Base-by-base conservation (phyloP, 2,888 invertebrate species). In the Choreutis nemorana region DNA sequence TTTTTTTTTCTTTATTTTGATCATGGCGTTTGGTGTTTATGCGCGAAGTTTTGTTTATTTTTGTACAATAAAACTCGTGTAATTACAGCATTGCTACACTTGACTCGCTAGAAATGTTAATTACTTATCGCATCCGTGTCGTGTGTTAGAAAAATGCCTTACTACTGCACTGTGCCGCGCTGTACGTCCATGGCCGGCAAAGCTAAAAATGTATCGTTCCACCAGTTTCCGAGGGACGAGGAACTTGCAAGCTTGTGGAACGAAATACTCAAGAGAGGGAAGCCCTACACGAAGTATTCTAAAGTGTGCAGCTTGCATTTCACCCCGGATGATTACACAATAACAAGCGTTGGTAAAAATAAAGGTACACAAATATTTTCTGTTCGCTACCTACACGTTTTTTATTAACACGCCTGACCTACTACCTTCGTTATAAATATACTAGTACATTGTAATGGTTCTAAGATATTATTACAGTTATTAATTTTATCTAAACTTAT, bases 121-220 rank as follows among this genome's bases (percentile, higher is more conserved):
- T 14, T 34, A 59, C 55, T 44, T 54, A 66, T 66, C 64, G 47
- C 54, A 56, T n/a, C n/a, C n/a, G n/a, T n/a, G n/a, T n/a, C n/a
- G 38, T 42, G 32, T 43, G 42, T 37, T 58, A 54, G 42, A 48
- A 75, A 58, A 42, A 79, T 79, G 79, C 77, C 77, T 41, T 79
- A 79, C 49, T 79, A 79, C 44, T 79, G 79, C 42, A 79, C 79
- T 7, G 79, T 79, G 40, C 79, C 79, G 35, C 68, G 68, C 28
- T 79, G 79, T 44, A 79, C 79, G 0, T 79, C 79, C 1, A 70
- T 79, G 73, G 78, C 79, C 42, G 79, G 79, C 10, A 79, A 77
- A 49, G 68, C 66, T 8, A 77, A 78, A 45, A 73, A 79, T 39
- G 79, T 79, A 26, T 75, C 75, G 2, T 79, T 79, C 37, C 79